These are phyloP conservation scores for Rhinopomastus cyanomelas DNA, from an alignment of 2,113 vertebrate genomes.

Conservation along the genomic window DNA sequence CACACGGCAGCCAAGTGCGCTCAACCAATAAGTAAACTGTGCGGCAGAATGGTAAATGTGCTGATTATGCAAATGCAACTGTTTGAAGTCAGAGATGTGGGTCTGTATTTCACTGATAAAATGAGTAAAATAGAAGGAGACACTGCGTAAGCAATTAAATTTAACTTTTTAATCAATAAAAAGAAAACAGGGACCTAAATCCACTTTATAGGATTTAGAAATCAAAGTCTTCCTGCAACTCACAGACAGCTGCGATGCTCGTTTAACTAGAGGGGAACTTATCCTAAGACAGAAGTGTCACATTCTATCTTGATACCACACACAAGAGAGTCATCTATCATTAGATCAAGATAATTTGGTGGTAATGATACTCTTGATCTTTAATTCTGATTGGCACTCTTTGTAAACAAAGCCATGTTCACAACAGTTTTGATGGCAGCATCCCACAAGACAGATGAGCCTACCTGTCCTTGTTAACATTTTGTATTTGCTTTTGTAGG, in stretches of 20 bases:
- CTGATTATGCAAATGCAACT: constrained; percentile 57
- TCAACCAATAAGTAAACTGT: neutral
- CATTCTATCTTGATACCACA: neutral
- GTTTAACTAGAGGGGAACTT: constrained; percentile 1
- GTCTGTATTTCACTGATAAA: constrained; percentile 65
- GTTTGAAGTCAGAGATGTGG: constrained; percentile 53
- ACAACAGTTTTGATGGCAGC: neutral
- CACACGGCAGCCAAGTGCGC: constrained; percentile 13
- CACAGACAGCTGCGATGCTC: constrained; percentile 25
- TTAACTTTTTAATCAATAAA: constrained; percentile 64
- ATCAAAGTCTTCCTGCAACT: constrained; percentile 51
- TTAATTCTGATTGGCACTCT: neutral
- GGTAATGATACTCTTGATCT: neutral
- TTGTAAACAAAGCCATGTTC: neutral
- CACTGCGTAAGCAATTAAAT: constrained; percentile 51
- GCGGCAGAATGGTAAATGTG: constrained; percentile 28
- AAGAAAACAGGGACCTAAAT: constrained; percentile 54
- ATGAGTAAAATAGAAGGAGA: constrained; percentile 18
- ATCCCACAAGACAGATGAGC: neutral
- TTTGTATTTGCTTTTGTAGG: neutral
- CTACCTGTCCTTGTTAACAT: neutral
- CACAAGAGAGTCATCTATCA: neutral
- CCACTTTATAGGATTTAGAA: constrained; percentile 56
- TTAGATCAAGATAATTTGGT: neutral
- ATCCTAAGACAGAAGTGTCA: neutral